Base-by-base conservation (phyloP, 2,888 invertebrate genomes). In the Amphipyra berbera region DNA sequence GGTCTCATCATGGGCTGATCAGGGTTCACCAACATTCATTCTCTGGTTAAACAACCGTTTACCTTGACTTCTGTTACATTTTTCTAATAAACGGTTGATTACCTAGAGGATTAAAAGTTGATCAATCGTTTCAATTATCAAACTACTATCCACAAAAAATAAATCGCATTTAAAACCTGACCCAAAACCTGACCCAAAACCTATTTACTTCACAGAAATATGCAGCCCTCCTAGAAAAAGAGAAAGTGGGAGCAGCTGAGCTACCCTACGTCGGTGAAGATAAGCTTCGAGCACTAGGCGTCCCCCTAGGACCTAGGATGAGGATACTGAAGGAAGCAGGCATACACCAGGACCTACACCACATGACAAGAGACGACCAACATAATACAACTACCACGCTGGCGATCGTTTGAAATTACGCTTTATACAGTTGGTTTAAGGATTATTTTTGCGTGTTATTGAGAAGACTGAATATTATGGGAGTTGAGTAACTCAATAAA, bases 211-310 rank as follows among this genome's bases (percentile, higher is more conserved):
- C 73, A 30, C 95, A 98, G 98, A 98, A 98, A 97, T 98, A 98
- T 88, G 97, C 97, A 38, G 95, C 95, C 0, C 95, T 97, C 49
- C 96, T 98, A 71, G 98, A 98, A 84, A 97, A 97, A 74, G 98
- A 98, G 91, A 97, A 97, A 83, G 97, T 98, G 0, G 98, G 98
- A 7, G 97, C 98, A 93, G 97, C 98, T 37, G 98, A 98, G 88
- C 93, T 98, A 63, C 98, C 98, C 0, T 98, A 98, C 93, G 95
- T 98, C 75, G 98, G 97, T 0, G 98, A 98, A 87, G 98, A 98
- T 78, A 96, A 97, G 61, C 95, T 98, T 6, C 96, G 98, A 77
- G 98, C 98, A 63, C 96, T 98, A 85, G 98, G 98, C 0, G 97
- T 98, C n/a, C 98, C 98, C 0, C 94, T 98, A 81, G 98, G 98